Evolutionary conservation across 2,797 vertebrate species (phyloP).

Genomic region (Cynodonichthys magdalenae): DNA sequence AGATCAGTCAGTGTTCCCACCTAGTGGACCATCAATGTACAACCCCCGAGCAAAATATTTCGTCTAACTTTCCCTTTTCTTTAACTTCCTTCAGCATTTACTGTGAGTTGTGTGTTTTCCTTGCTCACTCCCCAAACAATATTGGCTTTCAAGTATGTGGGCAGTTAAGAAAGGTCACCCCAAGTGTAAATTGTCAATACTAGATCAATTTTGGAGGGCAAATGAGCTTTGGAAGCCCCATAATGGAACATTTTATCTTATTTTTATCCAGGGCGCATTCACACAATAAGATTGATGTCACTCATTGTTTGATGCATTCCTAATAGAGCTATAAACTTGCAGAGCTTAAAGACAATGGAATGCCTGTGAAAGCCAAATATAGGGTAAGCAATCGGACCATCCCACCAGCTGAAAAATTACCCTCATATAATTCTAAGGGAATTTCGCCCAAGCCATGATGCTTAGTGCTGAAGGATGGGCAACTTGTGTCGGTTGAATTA

Average conservation of each 20-base stretch:
- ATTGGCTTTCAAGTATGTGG: conserved; percentile 76
- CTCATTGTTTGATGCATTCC: conserved; percentile 82
- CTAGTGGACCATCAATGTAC: conserved; percentile 44
- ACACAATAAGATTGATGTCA: conserved; percentile 76
- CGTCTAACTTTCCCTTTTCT: conserved; percentile 61
- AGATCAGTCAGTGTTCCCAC: conserved; percentile 37
- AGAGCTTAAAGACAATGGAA: conserved; percentile 73
- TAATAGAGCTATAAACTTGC: conserved; percentile 84
- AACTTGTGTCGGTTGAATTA: conserved; percentile 75
- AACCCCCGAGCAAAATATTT: conserved; percentile 43
- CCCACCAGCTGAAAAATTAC: conserved; percentile 77
- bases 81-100: conserved; percentile 61
- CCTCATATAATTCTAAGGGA: conserved; percentile 81
- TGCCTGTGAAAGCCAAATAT: conserved; percentile 71
- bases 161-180: conserved; percentile 81
- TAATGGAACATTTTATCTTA: conserved; percentile 83
- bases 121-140: conserved; percentile 65
- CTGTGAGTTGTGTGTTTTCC: conserved; percentile 52
- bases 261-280: conserved; percentile 80
- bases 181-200: conserved; percentile 84
- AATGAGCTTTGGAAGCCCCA: conserved; percentile 79
- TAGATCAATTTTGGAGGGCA: conserved; percentile 78
- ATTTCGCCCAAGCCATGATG: conserved; percentile 71
- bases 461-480: conserved; percentile 75
- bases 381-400: conserved; percentile 63